Evolutionary conservation across 1,140 invertebrate genomes (phyloP).

Genomic region (Drosophila pruinosa): DNA sequence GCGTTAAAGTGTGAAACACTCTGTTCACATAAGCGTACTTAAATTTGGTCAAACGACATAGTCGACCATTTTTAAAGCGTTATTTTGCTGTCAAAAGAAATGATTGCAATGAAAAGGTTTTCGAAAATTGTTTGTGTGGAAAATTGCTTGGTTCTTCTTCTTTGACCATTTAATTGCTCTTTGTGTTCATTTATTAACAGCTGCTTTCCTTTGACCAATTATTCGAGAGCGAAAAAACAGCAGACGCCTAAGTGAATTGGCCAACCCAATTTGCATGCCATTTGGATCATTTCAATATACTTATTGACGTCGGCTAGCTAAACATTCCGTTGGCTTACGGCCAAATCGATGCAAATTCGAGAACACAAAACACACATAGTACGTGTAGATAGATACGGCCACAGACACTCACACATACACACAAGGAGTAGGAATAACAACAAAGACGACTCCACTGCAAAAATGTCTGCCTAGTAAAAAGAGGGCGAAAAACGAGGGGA

Average conservation of each 20-base stretch:
- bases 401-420: constrained; percentile 34
- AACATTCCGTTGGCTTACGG: constrained; percentile 62
- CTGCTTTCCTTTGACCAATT: constrained; percentile 15
- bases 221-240: neutral
- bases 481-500: constrained; percentile 11
- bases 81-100: no score
- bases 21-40: no score
- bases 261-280: constrained; percentile 39
- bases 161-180: neutral
- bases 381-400: constrained; percentile 15
- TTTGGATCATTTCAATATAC: constrained; percentile 67
- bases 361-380: constrained; percentile 34
- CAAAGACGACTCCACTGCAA: constrained; percentile 46
- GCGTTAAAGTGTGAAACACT: no score
- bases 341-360: constrained; percentile 73
- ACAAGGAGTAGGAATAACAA: constrained; percentile 37
- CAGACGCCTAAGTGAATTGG: constrained; percentile 37
- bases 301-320: constrained; percentile 61
- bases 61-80: no score
- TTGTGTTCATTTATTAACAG: neutral
- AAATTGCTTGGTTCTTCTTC: neutral
- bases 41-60: no score
- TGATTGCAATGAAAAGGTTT: no score
- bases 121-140: neutral
- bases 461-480: constrained; percentile 25